phyloP scores from a whole-genome alignment of 2,113 vertebrate species.

The Varanus komodoensis region DNA sequence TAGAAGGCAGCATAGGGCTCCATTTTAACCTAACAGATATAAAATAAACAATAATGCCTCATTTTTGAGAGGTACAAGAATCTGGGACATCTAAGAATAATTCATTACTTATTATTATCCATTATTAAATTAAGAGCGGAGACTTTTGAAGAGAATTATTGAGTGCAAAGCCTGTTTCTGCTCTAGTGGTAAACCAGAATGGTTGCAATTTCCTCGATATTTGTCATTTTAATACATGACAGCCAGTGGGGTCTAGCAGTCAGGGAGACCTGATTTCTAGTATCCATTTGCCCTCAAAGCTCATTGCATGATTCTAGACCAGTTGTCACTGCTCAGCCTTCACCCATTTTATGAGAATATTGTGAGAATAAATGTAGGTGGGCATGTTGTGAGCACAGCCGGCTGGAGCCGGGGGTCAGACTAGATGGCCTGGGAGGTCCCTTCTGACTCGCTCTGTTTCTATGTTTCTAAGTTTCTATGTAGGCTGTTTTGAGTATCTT shows the following conservation, averaged over 20 bases:
- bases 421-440: too few relatives aligned
- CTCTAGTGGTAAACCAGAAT: too few relatives aligned
- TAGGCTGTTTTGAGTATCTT: not conserved
- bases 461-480: too few relatives aligned
- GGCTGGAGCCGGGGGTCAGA: too few relatives aligned
- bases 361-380: not conserved
- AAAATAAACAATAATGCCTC: not conserved
- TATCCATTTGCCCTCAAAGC: not conserved
- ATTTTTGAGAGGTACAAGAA: not conserved
- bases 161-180: too few relatives aligned
- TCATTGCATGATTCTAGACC: not conserved
- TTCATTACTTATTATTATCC: not conserved
- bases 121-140: not conserved
- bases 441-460: too few relatives aligned
- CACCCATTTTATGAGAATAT: not conserved
- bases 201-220: too few relatives aligned
- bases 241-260: not conserved
- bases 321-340: not conserved
- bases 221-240: not conserved
- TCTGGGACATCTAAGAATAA: not conserved
- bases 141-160: not conserved
- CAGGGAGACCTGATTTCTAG: not conserved
- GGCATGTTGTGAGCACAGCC: too few relatives aligned
- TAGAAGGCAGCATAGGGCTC: not conserved
- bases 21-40: not conserved